Percentiles rank a stretch among this genome's conserved stretches.
Conservation (phyloP, 1,140 invertebrate genomes). For the Cherax quadricarinatus region DNA sequence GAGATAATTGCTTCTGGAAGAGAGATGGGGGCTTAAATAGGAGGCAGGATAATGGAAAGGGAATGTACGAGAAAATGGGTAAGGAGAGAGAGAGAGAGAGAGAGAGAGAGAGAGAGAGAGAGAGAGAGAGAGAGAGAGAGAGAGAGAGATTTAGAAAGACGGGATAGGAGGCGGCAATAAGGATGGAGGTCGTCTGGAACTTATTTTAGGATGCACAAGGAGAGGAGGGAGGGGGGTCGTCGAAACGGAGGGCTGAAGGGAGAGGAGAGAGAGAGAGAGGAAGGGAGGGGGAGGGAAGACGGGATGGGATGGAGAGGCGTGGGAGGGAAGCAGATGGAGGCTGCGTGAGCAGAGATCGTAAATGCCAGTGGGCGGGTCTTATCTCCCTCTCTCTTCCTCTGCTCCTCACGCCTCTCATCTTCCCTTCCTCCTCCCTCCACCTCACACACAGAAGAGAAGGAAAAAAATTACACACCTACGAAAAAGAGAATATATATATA, state of each 20-base stretch:
- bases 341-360: conserved; percentile 53
- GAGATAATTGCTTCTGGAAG: no score
- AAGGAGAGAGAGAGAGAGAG: no score
- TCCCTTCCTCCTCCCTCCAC: not conserved
- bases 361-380: conserved; percentile 46
- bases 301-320: conserved; percentile 23
- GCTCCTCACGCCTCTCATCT: conserved; percentile 13
- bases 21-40: no score
- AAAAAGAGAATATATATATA: no score
- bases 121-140: not conserved
- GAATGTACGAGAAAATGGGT: no score
- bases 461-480: no score
- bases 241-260: not conserved
- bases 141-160: not conserved
- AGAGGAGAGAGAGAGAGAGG: not conserved
- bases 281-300: not conserved
- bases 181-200: no score
- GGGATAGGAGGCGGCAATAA: no score
- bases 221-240: no score
- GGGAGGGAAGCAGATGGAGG: conserved; percentile 61
- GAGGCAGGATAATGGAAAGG: no score
- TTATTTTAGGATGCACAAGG: no score
- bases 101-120: not conserved
- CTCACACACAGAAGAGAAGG: not conserved
- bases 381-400: conserved; percentile 21